Evolutionary conservation across 2,113 vertebrate species (phyloP).

Genomic region (Vicugna pacos): DNA sequence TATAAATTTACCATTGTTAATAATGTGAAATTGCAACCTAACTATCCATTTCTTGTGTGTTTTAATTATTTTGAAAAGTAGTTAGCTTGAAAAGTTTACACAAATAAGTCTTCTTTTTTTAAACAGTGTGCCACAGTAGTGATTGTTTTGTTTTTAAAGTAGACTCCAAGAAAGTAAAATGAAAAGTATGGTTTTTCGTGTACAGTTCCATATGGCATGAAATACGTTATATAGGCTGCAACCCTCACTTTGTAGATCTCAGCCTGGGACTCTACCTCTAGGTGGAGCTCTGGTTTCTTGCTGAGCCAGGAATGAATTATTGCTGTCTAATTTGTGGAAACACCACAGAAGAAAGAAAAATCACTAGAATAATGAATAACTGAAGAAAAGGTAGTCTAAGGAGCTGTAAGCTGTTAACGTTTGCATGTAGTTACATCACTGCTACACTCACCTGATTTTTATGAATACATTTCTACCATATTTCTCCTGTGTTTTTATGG

Average conservation of each 20-base stretch:
- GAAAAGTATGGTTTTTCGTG: neutral
- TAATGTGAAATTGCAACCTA: neutral
- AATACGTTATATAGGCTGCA: fast-evolving
- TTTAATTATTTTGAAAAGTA: neutral
- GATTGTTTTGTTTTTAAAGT: neutral
- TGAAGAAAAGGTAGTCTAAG: neutral
- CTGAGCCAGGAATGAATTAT: neutral
- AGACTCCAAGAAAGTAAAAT: neutral
- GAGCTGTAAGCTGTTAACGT: neutral
- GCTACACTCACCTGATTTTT: neutral
- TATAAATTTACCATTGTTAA: neutral
- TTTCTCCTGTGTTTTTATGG: neutral
- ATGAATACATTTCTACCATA: neutral
- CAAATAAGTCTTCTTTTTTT: neutral
- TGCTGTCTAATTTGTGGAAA: neutral
- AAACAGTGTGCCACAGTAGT: neutral
- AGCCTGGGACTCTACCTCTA: slow-evolving; percentile 37
- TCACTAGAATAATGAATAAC: neutral
- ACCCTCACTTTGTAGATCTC: neutral
- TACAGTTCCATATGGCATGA: neutral
- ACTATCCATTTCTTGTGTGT: neutral
- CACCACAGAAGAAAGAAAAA: neutral
- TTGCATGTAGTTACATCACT: neutral
- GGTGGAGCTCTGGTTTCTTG: slow-evolving; percentile 69
- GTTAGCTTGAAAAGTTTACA: neutral